Evolutionary conservation across 2,888 invertebrate species (phyloP).

Genomic region (Pseudococcus jackbeardsleyi): DNA sequence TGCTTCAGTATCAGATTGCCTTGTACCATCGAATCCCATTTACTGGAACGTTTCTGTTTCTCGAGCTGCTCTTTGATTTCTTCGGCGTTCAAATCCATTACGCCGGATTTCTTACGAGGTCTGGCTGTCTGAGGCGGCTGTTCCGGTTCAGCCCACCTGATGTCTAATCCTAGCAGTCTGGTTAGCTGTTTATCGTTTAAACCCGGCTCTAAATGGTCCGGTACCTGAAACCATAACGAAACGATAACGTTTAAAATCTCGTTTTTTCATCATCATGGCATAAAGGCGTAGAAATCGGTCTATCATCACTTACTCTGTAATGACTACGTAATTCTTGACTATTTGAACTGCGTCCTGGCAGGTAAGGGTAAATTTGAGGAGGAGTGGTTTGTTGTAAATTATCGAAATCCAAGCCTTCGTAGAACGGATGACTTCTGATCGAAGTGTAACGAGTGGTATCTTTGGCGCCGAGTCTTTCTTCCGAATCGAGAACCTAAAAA

Average conservation of each 20-base stretch:
- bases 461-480: constrained; percentile 83
- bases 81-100: constrained; percentile 75
- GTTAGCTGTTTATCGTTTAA: constrained; percentile 86
- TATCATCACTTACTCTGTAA: constrained; percentile 72
- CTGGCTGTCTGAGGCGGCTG: constrained; percentile 66
- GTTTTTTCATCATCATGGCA: background rate
- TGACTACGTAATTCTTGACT: constrained; percentile 77
- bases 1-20: constrained; percentile 94
- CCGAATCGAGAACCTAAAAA: constrained; percentile 79
- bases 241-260: background rate
- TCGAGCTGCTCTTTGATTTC: constrained; percentile 72
- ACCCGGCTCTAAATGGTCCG: constrained; percentile 88
- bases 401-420: constrained; percentile 86
- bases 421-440: constrained; percentile 90
- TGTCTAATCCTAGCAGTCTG: constrained; percentile 80
- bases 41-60: constrained; percentile 77
- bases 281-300: background rate
- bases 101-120: constrained; percentile 71
- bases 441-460: constrained; percentile 84
- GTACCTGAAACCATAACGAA: constrained; percentile 70
- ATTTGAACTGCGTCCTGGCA: constrained; percentile 80
- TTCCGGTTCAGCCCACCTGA: constrained; percentile 71
- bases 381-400: constrained; percentile 82
- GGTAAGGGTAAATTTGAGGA: constrained; percentile 85
- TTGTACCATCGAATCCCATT: constrained; percentile 89